These are phyloP conservation scores for Ganaspis sp. DNA, from an alignment of 1,140 invertebrate genomes.

Conservation along the genomic window DNA sequence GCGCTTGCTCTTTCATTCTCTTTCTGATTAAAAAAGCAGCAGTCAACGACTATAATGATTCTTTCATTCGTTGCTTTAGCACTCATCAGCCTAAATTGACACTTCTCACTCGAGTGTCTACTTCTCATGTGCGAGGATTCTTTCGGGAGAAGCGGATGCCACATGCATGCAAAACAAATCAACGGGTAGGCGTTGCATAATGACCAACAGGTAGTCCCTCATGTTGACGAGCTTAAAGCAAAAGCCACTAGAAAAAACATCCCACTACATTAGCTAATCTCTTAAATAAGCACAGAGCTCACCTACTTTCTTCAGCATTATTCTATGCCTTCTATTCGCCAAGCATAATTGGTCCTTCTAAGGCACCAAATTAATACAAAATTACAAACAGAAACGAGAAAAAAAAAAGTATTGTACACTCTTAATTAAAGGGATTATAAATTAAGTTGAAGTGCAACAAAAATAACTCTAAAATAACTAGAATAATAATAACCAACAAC, in stretches of 20 bases:
- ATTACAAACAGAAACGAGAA: too few relatives aligned
- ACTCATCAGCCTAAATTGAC: constrained; percentile 20
- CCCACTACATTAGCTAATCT: not conserved
- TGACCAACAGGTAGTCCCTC: constrained; percentile 11
- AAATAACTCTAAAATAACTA: too few relatives aligned
- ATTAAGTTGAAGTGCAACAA: too few relatives aligned
- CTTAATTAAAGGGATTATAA: too few relatives aligned
- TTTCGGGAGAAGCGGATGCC: not conserved
- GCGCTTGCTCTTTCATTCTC: not conserved
- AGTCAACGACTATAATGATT: constrained; percentile 22
- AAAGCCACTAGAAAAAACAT: not conserved
- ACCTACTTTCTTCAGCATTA: too few relatives aligned
- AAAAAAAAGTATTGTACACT: too few relatives aligned
- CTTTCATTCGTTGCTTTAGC: constrained; percentile 13
- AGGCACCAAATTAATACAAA: not conserved
- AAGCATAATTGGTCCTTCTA: too few relatives aligned
- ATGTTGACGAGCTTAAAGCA: not conserved
- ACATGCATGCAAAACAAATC: constrained; percentile 8
- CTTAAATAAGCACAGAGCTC: not conserved
- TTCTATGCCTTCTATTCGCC: too few relatives aligned
- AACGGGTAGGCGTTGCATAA: constrained; percentile 16
- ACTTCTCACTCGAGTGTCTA: not conserved
- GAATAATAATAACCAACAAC: too few relatives aligned
- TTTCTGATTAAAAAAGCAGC: not conserved
- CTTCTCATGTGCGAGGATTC: constrained; percentile 11